These are phyloP conservation scores for Rousettus madagascariensis DNA, from an alignment of 2,797 vertebrate species.

Conservation along the genomic window DNA sequence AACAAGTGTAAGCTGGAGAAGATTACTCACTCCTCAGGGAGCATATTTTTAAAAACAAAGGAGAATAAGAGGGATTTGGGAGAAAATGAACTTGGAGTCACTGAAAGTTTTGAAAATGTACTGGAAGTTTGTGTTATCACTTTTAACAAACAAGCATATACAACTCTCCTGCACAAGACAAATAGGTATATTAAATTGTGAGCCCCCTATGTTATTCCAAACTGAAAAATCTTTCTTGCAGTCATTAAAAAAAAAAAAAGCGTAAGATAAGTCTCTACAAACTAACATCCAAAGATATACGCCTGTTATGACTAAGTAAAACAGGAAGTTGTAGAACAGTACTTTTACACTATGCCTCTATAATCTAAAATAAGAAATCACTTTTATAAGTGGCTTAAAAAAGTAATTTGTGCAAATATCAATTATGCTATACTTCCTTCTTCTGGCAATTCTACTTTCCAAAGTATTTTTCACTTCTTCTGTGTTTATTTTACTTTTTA, in stretches of 20 bases:
- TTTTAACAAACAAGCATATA: slow-evolving; percentile 21
- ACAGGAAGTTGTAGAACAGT: neutral
- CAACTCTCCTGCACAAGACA: neutral
- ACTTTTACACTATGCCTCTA: neutral
- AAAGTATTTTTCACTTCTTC: neutral
- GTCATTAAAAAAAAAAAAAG: neutral
- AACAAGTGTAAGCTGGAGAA: neutral
- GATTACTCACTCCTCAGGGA: too few relatives aligned
- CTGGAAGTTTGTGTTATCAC: neutral
- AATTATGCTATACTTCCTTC: neutral
- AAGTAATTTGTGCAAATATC: neutral
- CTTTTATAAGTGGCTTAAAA: neutral
- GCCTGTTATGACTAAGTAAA: neutral
- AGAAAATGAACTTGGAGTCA: neutral
- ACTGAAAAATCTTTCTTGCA: neutral
- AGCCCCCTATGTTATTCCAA: neutral
- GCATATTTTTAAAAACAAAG: neutral
- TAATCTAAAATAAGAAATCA: neutral
- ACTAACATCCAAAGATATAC: neutral
- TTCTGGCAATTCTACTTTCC: neutral
- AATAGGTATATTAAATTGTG: neutral
- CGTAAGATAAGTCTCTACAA: neutral
- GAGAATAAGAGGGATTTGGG: neutral
- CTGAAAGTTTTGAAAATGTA: neutral
- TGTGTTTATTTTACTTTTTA: neutral